Evolutionary conservation across 2,113 vertebrate genomes (phyloP), one percentile per base, ranked within the genome.

Genomic region (Synodontis membranacea): DNA sequence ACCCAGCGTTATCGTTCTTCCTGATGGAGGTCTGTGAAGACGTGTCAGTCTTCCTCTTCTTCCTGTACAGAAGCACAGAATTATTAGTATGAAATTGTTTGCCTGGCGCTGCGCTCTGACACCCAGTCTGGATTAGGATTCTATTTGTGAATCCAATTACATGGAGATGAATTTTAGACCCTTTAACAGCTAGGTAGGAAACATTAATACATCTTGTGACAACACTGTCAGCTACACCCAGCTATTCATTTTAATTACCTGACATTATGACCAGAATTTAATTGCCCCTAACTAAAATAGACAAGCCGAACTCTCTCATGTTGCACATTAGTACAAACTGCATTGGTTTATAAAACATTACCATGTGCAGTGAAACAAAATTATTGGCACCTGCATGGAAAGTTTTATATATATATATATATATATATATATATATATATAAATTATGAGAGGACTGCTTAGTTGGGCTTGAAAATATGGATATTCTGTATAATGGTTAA

Each of bases 121-220:
- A 82, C 14, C 72, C 12, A 80, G 56, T 25, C 42, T 80, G 37
- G 62, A 87, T 90, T 78, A 79, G 82, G 31, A 28, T 39, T 79
- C 70, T 85, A 90, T 88, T 87, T 86, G 84, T 85, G 54, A 56
- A 87, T 87, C 54, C 83, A 85, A 86, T 90, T 85, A 88, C 68
- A 76, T 72, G 37, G 6, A 58, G 66, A 85, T 81, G 50, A 62
- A 64, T 86, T 70, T 74, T 58, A 66, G 83, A 74, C 50, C 70
- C 83, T 85, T 86, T 88, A 46, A 86, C 15, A 42, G 34, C n/a
- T n/a, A 28, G n/a, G 31, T 23, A 58, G 62, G 48, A 54, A 74
- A 83, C 66, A 88, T 74, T 64, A 84, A 76, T 80, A 79, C 31
- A 86, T 79, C 52, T 60, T 28, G 23, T 80, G 81, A 44, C 62